Base-by-base conservation (phyloP, 2,888 invertebrate genomes). In the Gari tellinella region DNA sequence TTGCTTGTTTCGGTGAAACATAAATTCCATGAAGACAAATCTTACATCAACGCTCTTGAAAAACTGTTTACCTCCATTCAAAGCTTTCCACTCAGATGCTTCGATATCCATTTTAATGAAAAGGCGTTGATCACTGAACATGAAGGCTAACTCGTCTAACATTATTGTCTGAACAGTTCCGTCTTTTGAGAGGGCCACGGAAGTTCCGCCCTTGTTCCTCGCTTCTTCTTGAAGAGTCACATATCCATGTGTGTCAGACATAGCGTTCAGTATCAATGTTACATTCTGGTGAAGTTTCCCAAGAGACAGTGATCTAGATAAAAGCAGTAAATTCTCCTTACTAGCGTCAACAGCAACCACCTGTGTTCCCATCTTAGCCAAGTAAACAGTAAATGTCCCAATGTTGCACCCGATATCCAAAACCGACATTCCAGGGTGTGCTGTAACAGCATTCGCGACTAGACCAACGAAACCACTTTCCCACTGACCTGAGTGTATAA, bases 81-180 rank as follows among this genome's bases (percentile, higher is more conserved):
- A 64, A 1, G 79, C 82, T 52, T 75, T 79, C 31, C 72, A 69
- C 51, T 88, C 88, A 23, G 74, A 79, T 0, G 84, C 84, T 64
- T 88, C 86, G 17, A 86, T 78, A 61, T 88, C 88, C 65, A 88
- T 81, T 65, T 88, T 88, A n/a, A 88, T 70, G 38, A 85, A 83
- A 21, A 86, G 79, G 10, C 66, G 55, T n/a, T 57, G 62, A 5
- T 69, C 52, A 14, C 55, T 51, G 25, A 83, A 72, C 5, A 80
- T 37, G 8, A 60, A 61, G 10, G 83, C 25, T 14, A 87, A 63
- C 58, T 87, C 85, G 60, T 86, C 82, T 46, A 87, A 43, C 8
- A 70, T 58, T 23, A 87, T 76, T 1, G 84, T 74, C 45, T 72
- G 58, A 15, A 80, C 81, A 31, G 31, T 31, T n/a, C 57, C 19